These are phyloP conservation scores for Drosophila repleta DNA, from an alignment of 1,140 invertebrate species.

Conservation along the genomic window DNA sequence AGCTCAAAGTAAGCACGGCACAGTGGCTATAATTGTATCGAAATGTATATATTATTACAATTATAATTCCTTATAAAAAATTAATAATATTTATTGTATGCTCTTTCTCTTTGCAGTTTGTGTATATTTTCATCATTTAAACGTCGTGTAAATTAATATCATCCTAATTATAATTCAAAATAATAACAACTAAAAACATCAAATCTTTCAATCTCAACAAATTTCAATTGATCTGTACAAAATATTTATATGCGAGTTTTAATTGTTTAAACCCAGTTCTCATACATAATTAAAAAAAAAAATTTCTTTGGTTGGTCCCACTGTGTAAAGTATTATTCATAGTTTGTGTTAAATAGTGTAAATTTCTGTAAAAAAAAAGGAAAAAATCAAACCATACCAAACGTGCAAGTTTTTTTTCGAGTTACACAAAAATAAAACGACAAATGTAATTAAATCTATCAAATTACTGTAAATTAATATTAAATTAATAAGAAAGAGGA, in stretches of 20 bases:
- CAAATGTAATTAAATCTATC: constrained; percentile 44
- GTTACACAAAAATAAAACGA: constrained; percentile 44
- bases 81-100: neutral
- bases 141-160: constrained; percentile 79
- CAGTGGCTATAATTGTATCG: constrained; percentile 38
- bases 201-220: constrained; percentile 50
- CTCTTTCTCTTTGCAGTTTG: constrained; percentile 70
- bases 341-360: constrained; percentile 76
- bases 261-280: constrained; percentile 58
- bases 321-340: constrained; percentile 79
- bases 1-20: constrained; percentile 68
- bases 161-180: constrained; percentile 76
- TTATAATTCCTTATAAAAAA: neutral
- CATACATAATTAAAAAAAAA: constrained; percentile 50
- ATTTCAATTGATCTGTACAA: constrained; percentile 66
- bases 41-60: neutral
- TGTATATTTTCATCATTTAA: constrained; percentile 82
- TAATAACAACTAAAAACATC: constrained; percentile 29
- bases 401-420: constrained; percentile 49
- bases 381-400: constrained; percentile 47
- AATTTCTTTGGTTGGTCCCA: constrained; percentile 59
- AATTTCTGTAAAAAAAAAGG: constrained; percentile 70
- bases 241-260: constrained; percentile 33
- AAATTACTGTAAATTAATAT: constrained; percentile 63
- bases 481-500: constrained; percentile 60